Evolutionary conservation across 64 coral and sea anemone genomes (phyloP), one percentile per base, ranked within the genome.

Genomic region (Stichodactyla helianthus): DNA sequence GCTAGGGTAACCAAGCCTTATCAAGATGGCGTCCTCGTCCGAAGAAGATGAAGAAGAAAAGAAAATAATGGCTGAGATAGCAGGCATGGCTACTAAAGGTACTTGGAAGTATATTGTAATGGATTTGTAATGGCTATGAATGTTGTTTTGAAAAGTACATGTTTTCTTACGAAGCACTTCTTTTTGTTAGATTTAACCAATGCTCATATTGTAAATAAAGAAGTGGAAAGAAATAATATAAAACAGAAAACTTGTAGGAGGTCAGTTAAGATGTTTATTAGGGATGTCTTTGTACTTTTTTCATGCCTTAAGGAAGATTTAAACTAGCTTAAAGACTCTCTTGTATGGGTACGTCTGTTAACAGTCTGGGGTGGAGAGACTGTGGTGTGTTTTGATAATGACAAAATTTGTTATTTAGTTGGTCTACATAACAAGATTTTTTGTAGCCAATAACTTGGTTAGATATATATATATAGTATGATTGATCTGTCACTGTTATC

Each of bases 11-110:
- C 0, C 59, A 53, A 14, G 18, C 59, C 67, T 17, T 5, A 51
- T 84, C 67, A 90, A 85, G 63, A 90, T 90, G 89, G 89, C 82
- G 55, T 85, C 89, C 9, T 85, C 88, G 2, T 80, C 81, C 6
- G 68, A 71, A 22, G 83, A 82, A 25, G 89, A 90, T 10, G 85
- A 71, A n/a, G 88, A 90, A 59, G 82, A 85, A 17, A 84, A 56
- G 13, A 83, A 84, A 14, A 85, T 84, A 78, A 76, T 90, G 70
- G 89, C 89, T 5, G 82, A 31, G 20, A 84, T 90, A 51, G 82
- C 89, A 14, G 35, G n/a, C 15, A 59, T 84, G 18, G 89, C 84
- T 55, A 68, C 83, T 44, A 59, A 82, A 84, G 89, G 89, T 90
- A 74, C 62, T n/a, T n/a, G 18, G 5, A 65, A 19, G 60, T 19